A percentile compares a stretch with the other conserved stretches of the same genome.
Conservation (phyloP, 2,888 invertebrate genomes). For the Tiliacea citrago region DNA sequence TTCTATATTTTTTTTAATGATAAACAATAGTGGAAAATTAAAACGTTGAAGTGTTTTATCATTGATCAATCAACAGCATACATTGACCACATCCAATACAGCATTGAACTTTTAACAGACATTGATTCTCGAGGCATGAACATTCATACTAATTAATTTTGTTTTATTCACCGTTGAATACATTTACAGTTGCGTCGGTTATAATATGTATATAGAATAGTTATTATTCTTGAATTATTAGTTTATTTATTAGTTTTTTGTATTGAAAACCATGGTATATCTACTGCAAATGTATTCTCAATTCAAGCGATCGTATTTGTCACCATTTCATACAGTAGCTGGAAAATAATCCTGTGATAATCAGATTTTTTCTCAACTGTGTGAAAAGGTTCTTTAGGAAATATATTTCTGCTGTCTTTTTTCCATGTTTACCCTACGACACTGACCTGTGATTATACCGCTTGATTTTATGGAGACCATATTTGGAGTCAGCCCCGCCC, state of each 20-base stretch:
- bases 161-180: constrained; percentile 28
- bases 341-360: background rate
- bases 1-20: background rate
- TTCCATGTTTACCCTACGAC: constrained; percentile 3
- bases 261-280: no score
- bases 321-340: constrained; percentile 30
- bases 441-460: constrained; percentile 99
- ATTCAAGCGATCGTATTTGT: background rate
- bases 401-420: background rate
- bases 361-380: background rate
- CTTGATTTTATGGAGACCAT: constrained; percentile 99
- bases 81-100: constrained; percentile 68
- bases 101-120: constrained; percentile 45
- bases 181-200: constrained; percentile 28
- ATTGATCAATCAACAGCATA: constrained; percentile 59
- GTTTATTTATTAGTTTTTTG: background rate
- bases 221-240: background rate
- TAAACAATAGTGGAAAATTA: background rate
- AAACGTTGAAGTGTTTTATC: constrained; percentile 8
- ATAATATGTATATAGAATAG: background rate
- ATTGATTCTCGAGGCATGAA: constrained; percentile 29
- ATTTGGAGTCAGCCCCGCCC: constrained; percentile 99
- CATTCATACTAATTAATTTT: constrained; percentile 36
- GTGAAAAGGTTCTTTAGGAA: constrained; percentile 37
- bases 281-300: constrained; percentile 32